Conservation (phyloP, 1,140 invertebrate genomes). For the Trialeurodes vaporariorum region DNA sequence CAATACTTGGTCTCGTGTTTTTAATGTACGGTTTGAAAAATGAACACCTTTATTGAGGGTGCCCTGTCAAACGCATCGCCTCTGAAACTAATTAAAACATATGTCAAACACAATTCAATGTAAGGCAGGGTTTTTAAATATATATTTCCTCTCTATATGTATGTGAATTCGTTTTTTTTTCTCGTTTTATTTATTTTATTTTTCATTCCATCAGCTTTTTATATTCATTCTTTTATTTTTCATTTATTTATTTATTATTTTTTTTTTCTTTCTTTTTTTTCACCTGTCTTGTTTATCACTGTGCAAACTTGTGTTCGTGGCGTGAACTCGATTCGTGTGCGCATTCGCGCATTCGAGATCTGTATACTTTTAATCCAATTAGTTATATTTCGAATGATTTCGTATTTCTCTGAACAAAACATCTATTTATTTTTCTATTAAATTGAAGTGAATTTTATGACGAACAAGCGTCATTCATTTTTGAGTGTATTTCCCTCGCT, state of each 20-base stretch:
- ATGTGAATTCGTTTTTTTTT: not conserved
- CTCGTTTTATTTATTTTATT: not conserved
- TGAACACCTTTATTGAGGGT: not conserved
- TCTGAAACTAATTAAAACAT: not conserved
- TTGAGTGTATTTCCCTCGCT: too few species aligned
- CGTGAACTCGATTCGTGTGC: not conserved
- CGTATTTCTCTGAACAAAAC: not conserved
- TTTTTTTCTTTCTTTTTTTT: not conserved
- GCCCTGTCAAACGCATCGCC: not conserved
- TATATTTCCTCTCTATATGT: not conserved
- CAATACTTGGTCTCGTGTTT: not conserved
- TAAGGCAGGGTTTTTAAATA: not conserved
- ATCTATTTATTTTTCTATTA: not conserved
- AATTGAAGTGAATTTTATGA: too few species aligned
- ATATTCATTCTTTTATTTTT: not conserved
- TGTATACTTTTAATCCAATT: not conserved
- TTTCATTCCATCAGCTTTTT: not conserved
- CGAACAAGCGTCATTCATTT: too few species aligned
- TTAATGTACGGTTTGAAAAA: not conserved
- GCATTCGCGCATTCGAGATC: not conserved
- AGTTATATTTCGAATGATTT: not conserved
- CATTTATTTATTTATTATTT: not conserved
- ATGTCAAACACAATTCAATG: not conserved
- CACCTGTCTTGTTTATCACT: not conserved
- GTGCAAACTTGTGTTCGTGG: not conserved